These are phyloP conservation scores for Nilaparvata lugens DNA, from an alignment of 1,140 invertebrate genomes.

Conservation along the genomic window DNA sequence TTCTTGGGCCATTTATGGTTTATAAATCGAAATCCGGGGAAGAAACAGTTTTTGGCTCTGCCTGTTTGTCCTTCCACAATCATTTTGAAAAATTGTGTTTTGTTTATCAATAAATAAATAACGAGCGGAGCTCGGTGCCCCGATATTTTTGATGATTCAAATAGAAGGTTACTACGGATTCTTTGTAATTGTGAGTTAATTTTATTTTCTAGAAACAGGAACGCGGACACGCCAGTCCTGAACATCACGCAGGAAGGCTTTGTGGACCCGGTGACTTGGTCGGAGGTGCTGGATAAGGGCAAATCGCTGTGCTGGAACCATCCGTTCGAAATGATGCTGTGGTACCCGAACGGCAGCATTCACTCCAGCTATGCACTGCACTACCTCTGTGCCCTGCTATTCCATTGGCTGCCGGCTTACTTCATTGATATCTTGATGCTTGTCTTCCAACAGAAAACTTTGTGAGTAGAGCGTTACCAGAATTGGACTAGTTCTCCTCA, in stretches of 20 bases:
- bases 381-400: constrained; percentile 63
- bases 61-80: too few species aligned
- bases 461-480: too few species aligned
- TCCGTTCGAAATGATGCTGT: constrained; percentile 69
- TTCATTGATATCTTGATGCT: constrained; percentile 73
- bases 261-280: constrained; percentile 62
- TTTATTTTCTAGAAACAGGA: constrained; percentile 33
- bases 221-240: constrained; percentile 54
- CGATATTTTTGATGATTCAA: too few species aligned
- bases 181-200: too few species aligned
- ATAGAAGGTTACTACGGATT: too few species aligned
- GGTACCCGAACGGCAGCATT: constrained; percentile 75
- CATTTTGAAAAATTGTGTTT: too few species aligned
- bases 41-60: too few species aligned
- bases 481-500: too few species aligned
- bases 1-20: too few species aligned
- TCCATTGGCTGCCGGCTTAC: constrained; percentile 78
- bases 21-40: too few species aligned
- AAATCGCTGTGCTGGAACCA: constrained; percentile 54
- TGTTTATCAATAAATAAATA: too few species aligned
- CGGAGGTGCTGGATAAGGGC: constrained; percentile 65
- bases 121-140: too few species aligned
- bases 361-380: constrained; percentile 65
- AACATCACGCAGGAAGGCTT: constrained; percentile 58
- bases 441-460: constrained; percentile 60